These are phyloP conservation scores for Ia io DNA, from an alignment of 2,113 vertebrate genomes.

Conservation along the genomic window DNA sequence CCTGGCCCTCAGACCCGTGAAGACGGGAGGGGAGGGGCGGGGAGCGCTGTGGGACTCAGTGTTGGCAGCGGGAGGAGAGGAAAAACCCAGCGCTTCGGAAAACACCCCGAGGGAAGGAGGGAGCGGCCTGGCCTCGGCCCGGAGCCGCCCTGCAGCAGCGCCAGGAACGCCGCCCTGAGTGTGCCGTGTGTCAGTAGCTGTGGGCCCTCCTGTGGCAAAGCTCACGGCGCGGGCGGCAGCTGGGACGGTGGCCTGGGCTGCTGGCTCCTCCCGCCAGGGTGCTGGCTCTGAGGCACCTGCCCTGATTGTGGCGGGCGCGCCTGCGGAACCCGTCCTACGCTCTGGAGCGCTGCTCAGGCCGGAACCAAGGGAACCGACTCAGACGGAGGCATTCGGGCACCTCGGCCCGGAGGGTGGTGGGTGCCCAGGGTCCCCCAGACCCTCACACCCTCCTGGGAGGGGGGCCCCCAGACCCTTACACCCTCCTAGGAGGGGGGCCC, in stretches of 20 bases:
- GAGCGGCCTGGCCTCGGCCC: not conserved
- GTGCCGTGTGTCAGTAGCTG: not conserved
- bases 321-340: too few relatives aligned
- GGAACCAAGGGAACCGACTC: not conserved
- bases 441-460: not conserved
- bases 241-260: not conserved
- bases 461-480: fast-evolving
- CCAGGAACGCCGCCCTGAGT: not conserved
- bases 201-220: fast-evolving
- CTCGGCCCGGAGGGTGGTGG: not conserved
- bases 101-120: not conserved
- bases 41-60: not conserved
- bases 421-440: too few relatives aligned
- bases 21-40: conserved; percentile 69
- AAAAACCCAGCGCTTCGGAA: conserved; percentile 10
- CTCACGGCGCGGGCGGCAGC: not conserved
- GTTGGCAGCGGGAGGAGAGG: conserved; percentile 26
- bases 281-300: not conserved
- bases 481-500: not conserved
- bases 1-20: conserved; percentile 54
- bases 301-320: not conserved
- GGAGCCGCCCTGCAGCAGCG: too few relatives aligned
- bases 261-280: not conserved
- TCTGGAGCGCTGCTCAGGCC: too few relatives aligned
- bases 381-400: not conserved